Conservation (phyloP, 2,113 vertebrate species). For the Clarias batrachus region DNA sequence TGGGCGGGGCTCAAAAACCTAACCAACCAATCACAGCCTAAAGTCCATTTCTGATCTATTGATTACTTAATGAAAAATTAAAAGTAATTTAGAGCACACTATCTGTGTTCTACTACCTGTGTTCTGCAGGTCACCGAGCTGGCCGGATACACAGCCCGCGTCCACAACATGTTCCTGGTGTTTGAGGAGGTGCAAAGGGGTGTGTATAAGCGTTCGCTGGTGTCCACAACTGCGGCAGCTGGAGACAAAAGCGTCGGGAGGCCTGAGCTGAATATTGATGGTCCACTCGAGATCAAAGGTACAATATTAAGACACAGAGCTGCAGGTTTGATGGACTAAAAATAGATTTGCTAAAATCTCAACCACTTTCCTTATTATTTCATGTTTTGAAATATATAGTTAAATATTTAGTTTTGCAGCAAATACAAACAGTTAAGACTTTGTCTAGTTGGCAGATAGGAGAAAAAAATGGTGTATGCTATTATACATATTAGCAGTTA, state of each 20-base stretch:
- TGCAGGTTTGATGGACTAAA: neutral
- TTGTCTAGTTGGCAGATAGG: neutral
- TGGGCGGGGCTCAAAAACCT: no score
- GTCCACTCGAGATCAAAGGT: conserved; percentile 90
- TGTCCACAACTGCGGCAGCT: conserved; percentile 64
- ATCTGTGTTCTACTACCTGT: neutral
- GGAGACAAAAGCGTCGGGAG: conserved; percentile 68
- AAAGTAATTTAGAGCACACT: no score
- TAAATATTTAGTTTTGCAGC: neutral
- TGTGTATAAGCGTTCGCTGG: conserved; percentile 84
- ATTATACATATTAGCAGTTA: neutral
- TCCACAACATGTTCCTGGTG: conserved; percentile 94
- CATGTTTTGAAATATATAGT: neutral
- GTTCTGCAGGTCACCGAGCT: conserved; percentile 87
- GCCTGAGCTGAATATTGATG: conserved; percentile 75
- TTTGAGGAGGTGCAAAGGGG: conserved; percentile 94
- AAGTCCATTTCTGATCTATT: no score
- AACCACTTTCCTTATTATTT: neutral
- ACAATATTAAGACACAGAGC: conserved; percentile 26
- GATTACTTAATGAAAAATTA: no score
- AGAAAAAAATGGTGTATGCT: neutral
- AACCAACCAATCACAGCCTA: no score
- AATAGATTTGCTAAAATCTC: neutral
- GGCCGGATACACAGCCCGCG: conserved; percentile 93
- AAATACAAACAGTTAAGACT: neutral